phyloP scores from a whole-genome alignment of 2,113 vertebrate species.

The Sialia sialis region DNA sequence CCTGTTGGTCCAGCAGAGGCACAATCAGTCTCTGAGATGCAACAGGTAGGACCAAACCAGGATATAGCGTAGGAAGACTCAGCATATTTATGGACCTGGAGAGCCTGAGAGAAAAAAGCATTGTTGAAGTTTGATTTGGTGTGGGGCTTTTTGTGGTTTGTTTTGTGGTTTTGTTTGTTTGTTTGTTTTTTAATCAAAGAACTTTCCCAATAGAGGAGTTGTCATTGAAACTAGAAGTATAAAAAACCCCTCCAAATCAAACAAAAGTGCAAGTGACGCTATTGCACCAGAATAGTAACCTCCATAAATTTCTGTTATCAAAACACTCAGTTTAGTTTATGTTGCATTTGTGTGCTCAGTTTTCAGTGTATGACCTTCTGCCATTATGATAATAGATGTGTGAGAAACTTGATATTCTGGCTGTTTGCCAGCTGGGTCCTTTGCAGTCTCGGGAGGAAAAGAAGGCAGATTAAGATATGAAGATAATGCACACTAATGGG shows the following conservation, averaged over 20 bases:
- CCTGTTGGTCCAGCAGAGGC: background rate
- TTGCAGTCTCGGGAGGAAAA: background rate
- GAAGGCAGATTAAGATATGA: background rate
- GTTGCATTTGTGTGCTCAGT: background rate
- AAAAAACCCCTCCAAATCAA: background rate
- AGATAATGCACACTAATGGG: constrained; percentile 46
- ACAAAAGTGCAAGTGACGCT: background rate
- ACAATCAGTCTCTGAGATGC: background rate
- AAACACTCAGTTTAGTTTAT: background rate
- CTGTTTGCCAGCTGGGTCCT: background rate
- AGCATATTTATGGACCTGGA: background rate
- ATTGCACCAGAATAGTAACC: background rate
- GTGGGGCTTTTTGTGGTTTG: background rate
- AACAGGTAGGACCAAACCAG: background rate
- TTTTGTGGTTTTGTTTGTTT: background rate
- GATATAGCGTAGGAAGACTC: background rate
- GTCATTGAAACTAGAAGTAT: background rate
- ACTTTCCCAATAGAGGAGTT: background rate
- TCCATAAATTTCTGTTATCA: background rate
- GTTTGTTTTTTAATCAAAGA: background rate
- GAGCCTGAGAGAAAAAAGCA: background rate
- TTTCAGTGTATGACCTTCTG: constrained; percentile 13
- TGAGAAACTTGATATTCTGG: constrained; percentile 10
- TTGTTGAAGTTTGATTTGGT: background rate
- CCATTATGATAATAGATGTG: background rate